Evolutionary conservation across 2,113 vertebrate species (phyloP).

Genomic region (Nibea coibor): DNA sequence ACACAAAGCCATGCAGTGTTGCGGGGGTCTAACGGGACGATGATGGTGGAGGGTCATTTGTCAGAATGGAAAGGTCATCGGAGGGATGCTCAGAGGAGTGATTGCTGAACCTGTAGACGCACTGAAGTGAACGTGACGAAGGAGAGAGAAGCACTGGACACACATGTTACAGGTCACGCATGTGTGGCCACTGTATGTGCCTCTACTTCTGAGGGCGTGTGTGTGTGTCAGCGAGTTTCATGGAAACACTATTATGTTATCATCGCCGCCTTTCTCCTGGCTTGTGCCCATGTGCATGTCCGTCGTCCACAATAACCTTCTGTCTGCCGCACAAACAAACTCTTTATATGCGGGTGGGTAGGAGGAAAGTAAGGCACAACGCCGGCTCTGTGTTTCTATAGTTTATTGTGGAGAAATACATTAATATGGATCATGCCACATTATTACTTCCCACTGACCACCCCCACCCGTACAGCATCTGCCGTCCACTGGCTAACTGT

Average conservation of each 20-base stretch:
- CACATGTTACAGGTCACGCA: conserved; percentile 9
- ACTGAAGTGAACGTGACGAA: conserved; percentile 2
- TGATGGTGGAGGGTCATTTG: conserved; percentile 17
- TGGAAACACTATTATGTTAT: conserved; percentile 35
- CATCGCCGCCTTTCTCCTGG: conserved; percentile 27
- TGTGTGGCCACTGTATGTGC: not conserved
- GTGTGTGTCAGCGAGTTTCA: conserved; percentile 14
- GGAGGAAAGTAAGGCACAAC: conserved; percentile 52
- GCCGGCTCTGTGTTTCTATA: conserved; percentile 54
- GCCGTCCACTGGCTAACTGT: conserved; percentile 32
- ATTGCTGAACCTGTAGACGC: conserved; percentile 34
- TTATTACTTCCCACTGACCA: conserved; percentile 53
- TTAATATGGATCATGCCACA: conserved; percentile 70
- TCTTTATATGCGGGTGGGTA: conserved; percentile 56
- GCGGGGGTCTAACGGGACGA: conserved; percentile 8
- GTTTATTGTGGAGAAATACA: conserved; percentile 55
- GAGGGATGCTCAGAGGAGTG: conserved; percentile 9
- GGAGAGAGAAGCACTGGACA: not conserved
- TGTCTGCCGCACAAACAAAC: conserved; percentile 67
- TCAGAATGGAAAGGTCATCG: conserved; percentile 40
- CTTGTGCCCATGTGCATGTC: conserved; percentile 36
- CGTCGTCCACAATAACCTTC: conserved; percentile 57
- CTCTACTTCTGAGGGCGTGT: not conserved
- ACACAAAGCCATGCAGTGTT: not conserved
- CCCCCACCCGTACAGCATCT: not conserved